Percentiles rank a stretch among this genome's conserved stretches.
Evolutionary conservation across 2,797 vertebrate species (phyloP).

Genomic region (Smutsia temminckii): DNA sequence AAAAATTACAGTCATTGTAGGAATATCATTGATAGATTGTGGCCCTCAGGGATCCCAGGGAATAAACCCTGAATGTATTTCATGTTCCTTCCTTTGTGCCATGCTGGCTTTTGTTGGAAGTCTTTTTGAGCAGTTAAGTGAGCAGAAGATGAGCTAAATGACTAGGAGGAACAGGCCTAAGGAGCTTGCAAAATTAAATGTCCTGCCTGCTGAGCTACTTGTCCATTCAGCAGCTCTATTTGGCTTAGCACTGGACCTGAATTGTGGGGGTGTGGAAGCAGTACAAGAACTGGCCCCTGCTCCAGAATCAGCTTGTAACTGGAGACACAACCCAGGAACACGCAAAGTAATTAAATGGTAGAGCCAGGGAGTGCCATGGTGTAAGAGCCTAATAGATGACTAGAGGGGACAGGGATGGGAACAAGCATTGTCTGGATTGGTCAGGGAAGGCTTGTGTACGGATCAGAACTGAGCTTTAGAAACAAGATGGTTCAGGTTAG

Average conservation of each 20-base stretch:
- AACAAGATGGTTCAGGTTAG: background rate
- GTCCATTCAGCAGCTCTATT: background rate
- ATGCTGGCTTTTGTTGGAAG: background rate
- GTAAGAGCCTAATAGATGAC: background rate
- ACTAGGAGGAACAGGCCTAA: background rate
- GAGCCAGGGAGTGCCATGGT: background rate
- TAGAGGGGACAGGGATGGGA: background rate
- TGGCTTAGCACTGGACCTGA: background rate
- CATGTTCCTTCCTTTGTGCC: background rate
- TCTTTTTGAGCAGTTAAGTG: conserved; percentile 23
- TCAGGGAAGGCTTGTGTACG: background rate
- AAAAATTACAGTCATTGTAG: background rate
- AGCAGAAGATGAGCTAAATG: background rate
- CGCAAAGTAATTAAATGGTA: background rate
- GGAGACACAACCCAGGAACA: background rate
- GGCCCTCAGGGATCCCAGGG: background rate
- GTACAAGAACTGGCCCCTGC: background rate
- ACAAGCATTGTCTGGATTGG: background rate
- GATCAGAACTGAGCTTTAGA: background rate
- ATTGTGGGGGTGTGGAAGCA: background rate
- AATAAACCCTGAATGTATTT: background rate
- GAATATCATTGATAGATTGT: background rate
- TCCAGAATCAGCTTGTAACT: background rate
- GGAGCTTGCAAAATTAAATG: background rate
- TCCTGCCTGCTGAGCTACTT: background rate